These are phyloP conservation scores for Polypedilum pembai DNA, from an alignment of 1,140 invertebrate genomes.

Conservation along the genomic window DNA sequence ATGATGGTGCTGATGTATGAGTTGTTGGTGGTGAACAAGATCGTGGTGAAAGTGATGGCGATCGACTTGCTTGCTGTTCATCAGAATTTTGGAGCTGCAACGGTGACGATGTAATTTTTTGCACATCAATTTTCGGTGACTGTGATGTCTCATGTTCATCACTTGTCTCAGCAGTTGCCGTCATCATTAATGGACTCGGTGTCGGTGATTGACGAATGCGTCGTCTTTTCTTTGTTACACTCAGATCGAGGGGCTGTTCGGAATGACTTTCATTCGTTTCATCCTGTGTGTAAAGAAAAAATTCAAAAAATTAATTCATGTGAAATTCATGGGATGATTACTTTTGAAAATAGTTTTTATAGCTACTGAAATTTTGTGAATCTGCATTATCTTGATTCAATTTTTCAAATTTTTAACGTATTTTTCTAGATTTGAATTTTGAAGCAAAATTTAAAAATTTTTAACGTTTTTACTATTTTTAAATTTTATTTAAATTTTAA, in stretches of 20 bases:
- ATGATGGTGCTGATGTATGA: constrained; percentile 40
- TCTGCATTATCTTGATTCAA: too few relatives aligned
- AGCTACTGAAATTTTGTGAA: too few relatives aligned
- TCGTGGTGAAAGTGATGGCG: constrained; percentile 36
- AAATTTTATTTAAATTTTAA: too few relatives aligned
- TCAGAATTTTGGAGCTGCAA: constrained; percentile 32
- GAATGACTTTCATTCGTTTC: constrained; percentile 32
- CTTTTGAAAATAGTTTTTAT: background rate
- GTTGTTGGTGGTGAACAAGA: constrained; percentile 32
- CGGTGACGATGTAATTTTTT: constrained; percentile 40
- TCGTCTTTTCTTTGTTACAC: constrained; percentile 45
- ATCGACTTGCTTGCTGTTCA: constrained; percentile 37
- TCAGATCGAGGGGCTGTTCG: constrained; percentile 69
- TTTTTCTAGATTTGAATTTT: too few relatives aligned
- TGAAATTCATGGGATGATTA: background rate
- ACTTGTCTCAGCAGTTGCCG: constrained; percentile 32
- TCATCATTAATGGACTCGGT: constrained; percentile 16
- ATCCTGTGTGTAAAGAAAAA: constrained; percentile 28
- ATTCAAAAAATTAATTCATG: constrained; percentile 1
- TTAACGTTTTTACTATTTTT: too few relatives aligned
- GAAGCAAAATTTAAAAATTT: too few relatives aligned
- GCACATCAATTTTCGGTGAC: constrained; percentile 45
- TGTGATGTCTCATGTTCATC: constrained; percentile 29
- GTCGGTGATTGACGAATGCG: background rate
- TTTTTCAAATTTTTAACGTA: too few relatives aligned